A percentile compares a stretch with the other conserved stretches of the same genome.
These are phyloP conservation scores for Gallinago nigripennis DNA, from an alignment of 2,797 vertebrate species.

Conservation along the genomic window DNA sequence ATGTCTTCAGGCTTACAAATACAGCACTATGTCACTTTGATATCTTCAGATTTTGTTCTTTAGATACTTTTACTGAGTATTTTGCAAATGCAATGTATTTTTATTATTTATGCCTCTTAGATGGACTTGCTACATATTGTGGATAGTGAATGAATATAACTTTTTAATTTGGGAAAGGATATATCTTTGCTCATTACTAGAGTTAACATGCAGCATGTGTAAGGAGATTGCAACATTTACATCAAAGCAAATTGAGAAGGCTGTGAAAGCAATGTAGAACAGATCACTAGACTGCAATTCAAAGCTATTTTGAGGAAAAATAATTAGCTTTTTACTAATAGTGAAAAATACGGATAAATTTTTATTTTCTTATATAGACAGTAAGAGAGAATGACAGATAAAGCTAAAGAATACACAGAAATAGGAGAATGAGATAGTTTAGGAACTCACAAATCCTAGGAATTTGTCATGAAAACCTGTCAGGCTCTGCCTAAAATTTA, in stretches of 20 bases:
- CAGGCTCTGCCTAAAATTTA: neutral
- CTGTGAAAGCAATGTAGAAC: neutral
- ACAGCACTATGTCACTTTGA: neutral
- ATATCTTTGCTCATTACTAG: neutral
- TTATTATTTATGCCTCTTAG: neutral
- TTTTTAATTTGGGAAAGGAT: neutral
- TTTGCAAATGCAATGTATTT: neutral
- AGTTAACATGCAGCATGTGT: neutral
- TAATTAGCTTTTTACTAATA: neutral
- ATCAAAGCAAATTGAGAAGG: neutral
- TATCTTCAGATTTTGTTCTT: neutral
- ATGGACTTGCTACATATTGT: neutral
- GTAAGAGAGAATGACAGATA: neutral
- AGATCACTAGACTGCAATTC: neutral
- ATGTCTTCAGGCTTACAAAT: neutral
- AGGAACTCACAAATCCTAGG: neutral
- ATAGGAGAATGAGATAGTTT: neutral
- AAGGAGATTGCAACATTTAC: neutral
- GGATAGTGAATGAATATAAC: neutral
- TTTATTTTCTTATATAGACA: neutral
- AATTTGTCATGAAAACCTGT: neutral
- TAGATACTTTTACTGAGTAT: neutral
- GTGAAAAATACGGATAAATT: neutral
- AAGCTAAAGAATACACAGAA: neutral
- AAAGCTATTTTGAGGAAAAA: neutral